phyloP scores from a whole-genome alignment of 1,140 invertebrate species.

The Panagrolaimus sp. region DNA sequence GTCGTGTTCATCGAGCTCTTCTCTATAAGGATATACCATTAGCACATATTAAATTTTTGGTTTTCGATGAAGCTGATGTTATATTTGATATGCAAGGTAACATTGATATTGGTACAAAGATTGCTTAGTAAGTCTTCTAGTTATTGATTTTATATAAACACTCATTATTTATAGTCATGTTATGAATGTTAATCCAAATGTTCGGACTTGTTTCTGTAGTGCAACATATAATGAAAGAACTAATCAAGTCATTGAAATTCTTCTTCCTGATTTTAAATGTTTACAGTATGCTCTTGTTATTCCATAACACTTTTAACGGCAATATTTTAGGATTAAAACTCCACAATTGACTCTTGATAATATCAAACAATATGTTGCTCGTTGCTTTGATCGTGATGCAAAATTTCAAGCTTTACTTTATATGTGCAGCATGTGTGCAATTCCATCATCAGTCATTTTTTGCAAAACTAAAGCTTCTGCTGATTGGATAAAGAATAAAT shows the following conservation, averaged over 20 bases:
- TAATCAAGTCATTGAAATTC: constrained; percentile 29
- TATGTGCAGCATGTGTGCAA: constrained; percentile 87
- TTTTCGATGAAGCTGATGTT: constrained; percentile 95
- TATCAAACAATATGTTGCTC: constrained; percentile 93
- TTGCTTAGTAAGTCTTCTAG: constrained; percentile 89
- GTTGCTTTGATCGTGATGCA: constrained; percentile 70
- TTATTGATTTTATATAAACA: too few relatives aligned
- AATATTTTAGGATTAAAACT: constrained; percentile 55
- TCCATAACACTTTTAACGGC: too few relatives aligned
- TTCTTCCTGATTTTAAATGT: constrained; percentile 48
- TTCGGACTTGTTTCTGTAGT: constrained; percentile 95
- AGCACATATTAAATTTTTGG: constrained; percentile 81
- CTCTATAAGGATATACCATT: constrained; percentile 77
- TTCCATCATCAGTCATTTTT: constrained; percentile 97
- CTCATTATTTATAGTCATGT: constrained; percentile 25
- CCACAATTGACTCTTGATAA: constrained; percentile 95
- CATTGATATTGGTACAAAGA: constrained; percentile 70
- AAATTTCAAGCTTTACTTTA: constrained; percentile 88
- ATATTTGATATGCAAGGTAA: constrained; percentile 76
- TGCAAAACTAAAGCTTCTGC: constrained; percentile 76
- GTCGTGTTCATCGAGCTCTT: constrained; percentile 36
- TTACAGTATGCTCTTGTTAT: too few relatives aligned
- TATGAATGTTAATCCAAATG: constrained; percentile 63
- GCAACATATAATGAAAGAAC: constrained; percentile 79
- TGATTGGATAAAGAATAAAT: constrained; percentile 77